These are phyloP conservation scores for Lindbergichthys nudifrons DNA, from an alignment of 2,797 vertebrate species.

Conservation along the genomic window DNA sequence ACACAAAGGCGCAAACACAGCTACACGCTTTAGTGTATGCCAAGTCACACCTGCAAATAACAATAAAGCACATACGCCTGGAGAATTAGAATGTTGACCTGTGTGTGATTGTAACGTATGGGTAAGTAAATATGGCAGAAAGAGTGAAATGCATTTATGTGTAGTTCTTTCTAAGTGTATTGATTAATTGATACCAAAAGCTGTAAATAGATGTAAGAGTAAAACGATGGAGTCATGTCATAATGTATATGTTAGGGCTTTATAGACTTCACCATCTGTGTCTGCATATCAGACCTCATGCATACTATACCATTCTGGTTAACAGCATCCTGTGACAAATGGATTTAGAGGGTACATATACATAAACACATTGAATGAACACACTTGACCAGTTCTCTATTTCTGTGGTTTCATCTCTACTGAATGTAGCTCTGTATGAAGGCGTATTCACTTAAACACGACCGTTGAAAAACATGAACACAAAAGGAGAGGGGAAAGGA, in stretches of 20 bases:
- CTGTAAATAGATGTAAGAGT: conserved; percentile 52
- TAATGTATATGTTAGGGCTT: conserved; percentile 14
- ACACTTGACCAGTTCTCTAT: conserved; percentile 31
- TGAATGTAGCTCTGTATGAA: conserved; percentile 39
- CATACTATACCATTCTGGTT: conserved; percentile 5
- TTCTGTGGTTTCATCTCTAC: conserved; percentile 19
- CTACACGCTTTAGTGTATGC: conserved; percentile 1
- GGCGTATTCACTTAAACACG: conserved; percentile 42
- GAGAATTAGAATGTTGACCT: background rate
- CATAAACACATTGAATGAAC: conserved; percentile 25
- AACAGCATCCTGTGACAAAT: background rate
- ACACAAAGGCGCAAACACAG: conserved; percentile 32
- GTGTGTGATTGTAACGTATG: background rate
- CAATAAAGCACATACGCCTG: conserved; percentile 17
- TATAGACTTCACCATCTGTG: conserved; percentile 24
- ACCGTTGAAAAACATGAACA: conserved; percentile 40
- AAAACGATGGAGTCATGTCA: conserved; percentile 15
- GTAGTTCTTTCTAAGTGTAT: conserved; percentile 29
- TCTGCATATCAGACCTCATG: conserved; percentile 6
- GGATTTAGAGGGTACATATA: background rate
- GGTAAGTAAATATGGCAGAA: conserved; percentile 4
- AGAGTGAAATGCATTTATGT: conserved; percentile 20
- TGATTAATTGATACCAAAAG: conserved; percentile 50
- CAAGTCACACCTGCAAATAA: conserved; percentile 20
- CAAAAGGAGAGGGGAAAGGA: conserved; percentile 52